Evolutionary conservation across 2,888 invertebrate species (phyloP).

Genomic region (Silvanus unidentatus): DNA sequence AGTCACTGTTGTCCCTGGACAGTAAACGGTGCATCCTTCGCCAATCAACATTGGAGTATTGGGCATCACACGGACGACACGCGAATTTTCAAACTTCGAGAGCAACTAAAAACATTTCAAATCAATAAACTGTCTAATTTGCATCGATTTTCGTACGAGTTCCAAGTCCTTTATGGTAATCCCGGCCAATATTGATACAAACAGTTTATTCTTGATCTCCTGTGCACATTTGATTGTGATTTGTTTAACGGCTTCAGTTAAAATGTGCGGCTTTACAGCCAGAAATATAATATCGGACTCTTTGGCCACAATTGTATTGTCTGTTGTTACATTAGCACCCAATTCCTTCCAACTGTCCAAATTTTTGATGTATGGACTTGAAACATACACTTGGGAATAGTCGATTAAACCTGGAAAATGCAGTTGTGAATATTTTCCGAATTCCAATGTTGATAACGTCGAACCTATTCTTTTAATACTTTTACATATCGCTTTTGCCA

Average conservation of each 20-base stretch:
- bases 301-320: slow-evolving; percentile 60
- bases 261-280: slow-evolving; percentile 80
- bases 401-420: slow-evolving; percentile 54
- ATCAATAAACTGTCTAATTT: background rate
- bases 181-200: slow-evolving; percentile 82
- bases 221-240: slow-evolving; percentile 32
- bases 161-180: slow-evolving; percentile 58
- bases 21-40: slow-evolving; percentile 61
- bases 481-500: slow-evolving; percentile 76
- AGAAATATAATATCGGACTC: slow-evolving; percentile 72
- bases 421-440: background rate
- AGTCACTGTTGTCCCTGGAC: slow-evolving; percentile 51
- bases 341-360: slow-evolving; percentile 60
- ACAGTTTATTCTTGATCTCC: slow-evolving; percentile 51
- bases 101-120: slow-evolving; percentile 23
- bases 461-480: slow-evolving; percentile 66
- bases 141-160: slow-evolving; percentile 47
- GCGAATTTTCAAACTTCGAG: slow-evolving; percentile 32
- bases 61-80: slow-evolving; percentile 75
- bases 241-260: slow-evolving; percentile 53
- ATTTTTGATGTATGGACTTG: slow-evolving; percentile 64
- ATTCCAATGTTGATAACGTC: background rate
- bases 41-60: slow-evolving; percentile 79
- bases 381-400: slow-evolving; percentile 62
- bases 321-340: slow-evolving; percentile 55